These are phyloP conservation scores for Pygmarrhopalites habei DNA, from an alignment of 1,140 invertebrate genomes.

Conservation along the genomic window DNA sequence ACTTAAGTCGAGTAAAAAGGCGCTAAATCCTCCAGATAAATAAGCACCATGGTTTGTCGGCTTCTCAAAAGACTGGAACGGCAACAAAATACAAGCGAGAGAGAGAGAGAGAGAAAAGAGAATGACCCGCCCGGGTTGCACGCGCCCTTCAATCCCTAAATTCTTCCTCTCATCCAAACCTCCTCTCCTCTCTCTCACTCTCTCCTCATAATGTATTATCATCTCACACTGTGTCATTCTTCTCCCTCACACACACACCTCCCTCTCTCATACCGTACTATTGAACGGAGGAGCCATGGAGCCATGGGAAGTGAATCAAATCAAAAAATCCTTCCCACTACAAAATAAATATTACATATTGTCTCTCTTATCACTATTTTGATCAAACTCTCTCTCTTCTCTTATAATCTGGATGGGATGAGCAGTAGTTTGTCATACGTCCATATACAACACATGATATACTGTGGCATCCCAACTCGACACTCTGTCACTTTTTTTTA, in stretches of 20 bases:
- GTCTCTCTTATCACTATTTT: background rate
- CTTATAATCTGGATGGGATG: too few relatives aligned
- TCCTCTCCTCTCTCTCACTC: background rate
- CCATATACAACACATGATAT: too few relatives aligned
- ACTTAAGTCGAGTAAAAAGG: slow-evolving; percentile 28
- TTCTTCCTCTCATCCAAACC: background rate
- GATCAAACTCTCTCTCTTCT: background rate
- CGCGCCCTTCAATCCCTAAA: slow-evolving; percentile 7
- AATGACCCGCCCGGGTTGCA: slow-evolving; percentile 21
- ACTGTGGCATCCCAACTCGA: too few relatives aligned
- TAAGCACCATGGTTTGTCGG: slow-evolving; percentile 25
- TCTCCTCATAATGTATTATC: too few relatives aligned
- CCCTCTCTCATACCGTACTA: too few relatives aligned
- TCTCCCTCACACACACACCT: too few relatives aligned
- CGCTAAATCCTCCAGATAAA: slow-evolving; percentile 27
- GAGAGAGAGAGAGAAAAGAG: too few relatives aligned
- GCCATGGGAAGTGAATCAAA: slow-evolving; percentile 3
- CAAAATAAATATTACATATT: background rate
- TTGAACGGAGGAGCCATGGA: too few relatives aligned
- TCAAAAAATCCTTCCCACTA: background rate
- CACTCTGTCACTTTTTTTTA: too few relatives aligned
- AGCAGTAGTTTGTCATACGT: too few relatives aligned
- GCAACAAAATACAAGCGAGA: slow-evolving; percentile 16
- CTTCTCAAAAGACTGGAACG: slow-evolving; percentile 27
- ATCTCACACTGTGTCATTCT: too few relatives aligned